These are phyloP conservation scores for Rhamnusium bicolor DNA, from an alignment of 2,888 invertebrate genomes.

Conservation along the genomic window DNA sequence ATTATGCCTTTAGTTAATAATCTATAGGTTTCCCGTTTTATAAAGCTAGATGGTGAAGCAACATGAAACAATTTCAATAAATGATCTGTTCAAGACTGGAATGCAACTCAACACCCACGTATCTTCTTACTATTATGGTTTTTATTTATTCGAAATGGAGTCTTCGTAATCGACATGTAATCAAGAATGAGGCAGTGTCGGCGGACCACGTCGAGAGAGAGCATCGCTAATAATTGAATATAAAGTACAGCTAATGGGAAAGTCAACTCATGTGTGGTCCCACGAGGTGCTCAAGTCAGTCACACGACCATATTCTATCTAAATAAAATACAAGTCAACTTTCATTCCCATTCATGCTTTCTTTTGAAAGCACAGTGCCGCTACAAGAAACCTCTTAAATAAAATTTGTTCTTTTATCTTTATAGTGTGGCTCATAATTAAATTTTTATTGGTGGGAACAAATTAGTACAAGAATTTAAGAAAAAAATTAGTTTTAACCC, in stretches of 20 bases:
- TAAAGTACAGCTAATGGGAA: slow-evolving; percentile 6
- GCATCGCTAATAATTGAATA: slow-evolving; percentile 9
- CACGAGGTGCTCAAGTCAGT: slow-evolving; percentile 2
- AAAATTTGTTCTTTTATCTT: slow-evolving; percentile 15
- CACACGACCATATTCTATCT: slow-evolving; percentile 20
- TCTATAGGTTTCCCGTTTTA: too few relatives aligned
- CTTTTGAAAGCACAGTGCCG: slow-evolving; percentile 13
- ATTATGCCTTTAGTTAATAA: too few relatives aligned
- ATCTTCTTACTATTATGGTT: neutral
- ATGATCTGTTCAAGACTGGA: neutral
- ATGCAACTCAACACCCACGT: neutral
- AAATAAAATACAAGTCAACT: slow-evolving; percentile 11
- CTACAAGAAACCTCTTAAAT: slow-evolving; percentile 9
- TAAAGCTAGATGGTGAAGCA: too few relatives aligned
- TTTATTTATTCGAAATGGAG: neutral
- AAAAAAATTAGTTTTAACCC: neutral
- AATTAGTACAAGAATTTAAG: neutral
- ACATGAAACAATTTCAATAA: neutral
- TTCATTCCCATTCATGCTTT: slow-evolving; percentile 19
- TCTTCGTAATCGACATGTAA: slow-evolving; percentile 7
- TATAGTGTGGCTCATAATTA: neutral
- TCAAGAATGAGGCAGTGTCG: neutral
- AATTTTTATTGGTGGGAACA: neutral
- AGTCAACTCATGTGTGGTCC: slow-evolving; percentile 17
- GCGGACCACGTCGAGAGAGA: neutral